Percentiles rank a stretch among this genome's conserved stretches.
Evolutionary conservation across 2,888 invertebrate species (phyloP).

Genomic region (Archips xylosteana): DNA sequence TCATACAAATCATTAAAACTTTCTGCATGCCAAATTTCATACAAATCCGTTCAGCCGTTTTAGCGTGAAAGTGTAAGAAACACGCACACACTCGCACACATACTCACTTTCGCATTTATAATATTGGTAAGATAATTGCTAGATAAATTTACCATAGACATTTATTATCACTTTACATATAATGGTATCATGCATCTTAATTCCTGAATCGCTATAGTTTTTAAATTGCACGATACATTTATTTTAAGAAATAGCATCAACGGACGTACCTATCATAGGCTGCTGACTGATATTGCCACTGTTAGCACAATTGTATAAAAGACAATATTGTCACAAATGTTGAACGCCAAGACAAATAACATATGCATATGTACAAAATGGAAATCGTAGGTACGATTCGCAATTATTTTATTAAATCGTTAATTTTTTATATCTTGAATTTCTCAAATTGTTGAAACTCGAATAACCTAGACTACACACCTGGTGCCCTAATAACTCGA

Average conservation of each 20-base stretch:
- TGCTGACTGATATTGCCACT: slow-evolving; percentile 17
- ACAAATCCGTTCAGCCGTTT: too few species aligned
- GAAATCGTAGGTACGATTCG: slow-evolving; percentile 5
- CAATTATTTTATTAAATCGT: slow-evolving; percentile 4
- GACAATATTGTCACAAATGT: slow-evolving; percentile 38
- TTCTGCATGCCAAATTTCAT: too few species aligned
- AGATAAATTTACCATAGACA: too few species aligned
- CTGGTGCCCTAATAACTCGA: too few species aligned
- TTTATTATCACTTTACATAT: too few species aligned
- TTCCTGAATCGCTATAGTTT: background rate
- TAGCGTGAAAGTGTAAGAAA: too few species aligned
- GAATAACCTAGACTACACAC: too few species aligned
- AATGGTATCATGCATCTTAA: background rate
- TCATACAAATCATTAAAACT: too few species aligned
- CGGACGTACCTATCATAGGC: background rate
- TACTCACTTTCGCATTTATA: too few species aligned
- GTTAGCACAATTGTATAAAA: slow-evolving; percentile 10
- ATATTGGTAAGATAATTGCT: too few species aligned
- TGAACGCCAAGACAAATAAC: slow-evolving; percentile 15
- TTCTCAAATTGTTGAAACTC: too few species aligned
- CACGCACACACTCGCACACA: too few species aligned
- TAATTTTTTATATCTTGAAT: background rate
- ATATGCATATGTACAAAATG: slow-evolving; percentile 21
- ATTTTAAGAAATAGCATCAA: background rate
- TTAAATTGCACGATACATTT: background rate